Evolutionary conservation across 2,888 invertebrate species (phyloP), one percentile per base, ranked within the genome.

Genomic region (Pediacus dermestoides): DNA sequence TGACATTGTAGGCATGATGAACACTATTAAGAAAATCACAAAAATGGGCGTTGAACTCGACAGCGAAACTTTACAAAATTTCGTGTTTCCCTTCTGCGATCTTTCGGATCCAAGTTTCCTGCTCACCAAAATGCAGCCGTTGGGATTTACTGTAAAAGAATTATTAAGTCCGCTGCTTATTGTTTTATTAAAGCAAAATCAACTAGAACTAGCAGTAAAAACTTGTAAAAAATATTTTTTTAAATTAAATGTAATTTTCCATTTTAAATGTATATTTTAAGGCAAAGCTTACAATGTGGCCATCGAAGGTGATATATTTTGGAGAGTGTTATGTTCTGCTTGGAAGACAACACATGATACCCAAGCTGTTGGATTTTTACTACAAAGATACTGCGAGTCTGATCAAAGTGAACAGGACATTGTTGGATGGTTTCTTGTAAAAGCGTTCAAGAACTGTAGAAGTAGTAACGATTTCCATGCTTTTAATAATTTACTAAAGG

Each of bases 1-100:
- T n/a, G n/a, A n/a, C n/a, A n/a, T n/a, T n/a, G n/a, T 14, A 77
- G 77, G 76, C 16, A 66, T 82, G 43, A 68, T 80, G 50, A 70
- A 71, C 16, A 67, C 75, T 0, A 50, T 83, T 1, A 53, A 68
- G 30, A 71, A 70, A 16, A 81, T 82, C 78, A 51, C 70, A 0
- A 53, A 66, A 1, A 69, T 78, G 60, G 67, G 72, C 1, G 73
- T 81, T 0, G 67, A 67, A 11, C 72, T 77, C 0, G 80, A 82
- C 55, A 70, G 70, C 44, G 76, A 77, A 6, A 81, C 82, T 0
- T 59, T 82, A 30, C 58, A 67, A 15, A 58, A 70, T 1, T 80
- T 78, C 52, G 67, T 77, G 0, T 52, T 82, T 2, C 80, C 80
- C 0, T 69, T 71, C 44, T 73, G 76, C 18, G 72, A 74, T 48